phyloP scores from a whole-genome alignment of 2,888 invertebrate genomes.

The Papilio elwesi region DNA sequence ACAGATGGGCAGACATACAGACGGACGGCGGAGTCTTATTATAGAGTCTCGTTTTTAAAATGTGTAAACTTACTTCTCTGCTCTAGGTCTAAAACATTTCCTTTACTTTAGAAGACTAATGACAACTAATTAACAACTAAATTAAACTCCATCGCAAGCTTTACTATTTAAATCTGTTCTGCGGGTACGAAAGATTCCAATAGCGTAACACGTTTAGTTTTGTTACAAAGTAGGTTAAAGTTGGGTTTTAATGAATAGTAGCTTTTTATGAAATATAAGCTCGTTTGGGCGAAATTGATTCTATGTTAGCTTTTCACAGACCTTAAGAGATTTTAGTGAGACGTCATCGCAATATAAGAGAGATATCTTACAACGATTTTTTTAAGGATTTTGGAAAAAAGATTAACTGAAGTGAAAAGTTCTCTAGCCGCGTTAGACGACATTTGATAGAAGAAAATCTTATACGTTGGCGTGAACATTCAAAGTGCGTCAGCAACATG shows the following conservation, averaged over 20 bases:
- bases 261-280: background rate
- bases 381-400: too few relatives aligned
- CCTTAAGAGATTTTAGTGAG: background rate
- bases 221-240: background rate
- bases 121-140: constrained; percentile 30
- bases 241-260: background rate
- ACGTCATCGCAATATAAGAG: background rate
- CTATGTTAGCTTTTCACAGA: background rate
- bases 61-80: background rate
- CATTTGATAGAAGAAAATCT: too few relatives aligned
- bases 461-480: too few relatives aligned
- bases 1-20: too few relatives aligned
- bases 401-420: too few relatives aligned
- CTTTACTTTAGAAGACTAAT: constrained; percentile 12
- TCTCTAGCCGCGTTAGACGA: too few relatives aligned
- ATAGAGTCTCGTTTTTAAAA: too few relatives aligned
- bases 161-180: constrained; percentile 21
- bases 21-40: too few relatives aligned
- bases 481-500: too few relatives aligned
- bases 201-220: constrained; percentile 8
- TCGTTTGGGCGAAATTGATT: background rate
- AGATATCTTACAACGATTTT: too few relatives aligned
- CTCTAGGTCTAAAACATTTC: background rate
- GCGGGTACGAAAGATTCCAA: constrained; percentile 26
- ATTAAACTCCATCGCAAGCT: constrained; percentile 17